Evolutionary conservation across 2,113 vertebrate species (phyloP).

Genomic region (Salvator merianae): DNA sequence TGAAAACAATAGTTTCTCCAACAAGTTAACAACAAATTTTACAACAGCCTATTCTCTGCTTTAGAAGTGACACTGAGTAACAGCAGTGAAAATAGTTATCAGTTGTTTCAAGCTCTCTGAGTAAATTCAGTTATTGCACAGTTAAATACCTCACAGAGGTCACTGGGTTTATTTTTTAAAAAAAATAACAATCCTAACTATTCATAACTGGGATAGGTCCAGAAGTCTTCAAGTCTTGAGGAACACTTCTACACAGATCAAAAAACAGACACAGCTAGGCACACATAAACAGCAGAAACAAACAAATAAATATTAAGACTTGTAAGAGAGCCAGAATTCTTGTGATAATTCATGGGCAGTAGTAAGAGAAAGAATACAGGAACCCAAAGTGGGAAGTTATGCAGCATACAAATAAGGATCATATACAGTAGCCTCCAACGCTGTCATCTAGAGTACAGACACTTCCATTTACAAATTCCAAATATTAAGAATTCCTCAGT

Average conservation of each 20-base stretch:
- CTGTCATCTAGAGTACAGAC: conserved; percentile 66
- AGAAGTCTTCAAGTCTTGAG: conserved; percentile 78
- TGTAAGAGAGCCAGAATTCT: conserved; percentile 60
- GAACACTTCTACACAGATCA: conserved; percentile 57
- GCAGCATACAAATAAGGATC: conserved; percentile 46
- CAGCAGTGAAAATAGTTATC: conserved; percentile 78
- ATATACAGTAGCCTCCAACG: conserved; percentile 66
- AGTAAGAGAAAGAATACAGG: conserved; percentile 63
- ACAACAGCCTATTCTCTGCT: conserved; percentile 66
- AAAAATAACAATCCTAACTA: conserved; percentile 56
- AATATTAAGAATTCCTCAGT: conserved; percentile 50
- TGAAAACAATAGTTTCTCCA: conserved; percentile 69
- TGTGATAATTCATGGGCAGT: conserved; percentile 61
- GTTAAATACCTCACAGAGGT: conserved; percentile 88
- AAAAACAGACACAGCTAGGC: conserved; percentile 39
- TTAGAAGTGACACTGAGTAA: conserved; percentile 77
- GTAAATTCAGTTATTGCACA: conserved; percentile 87
- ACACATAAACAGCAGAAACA: conserved; percentile 67
- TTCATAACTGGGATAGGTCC: conserved; percentile 67
- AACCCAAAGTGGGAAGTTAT: conserved; percentile 52
- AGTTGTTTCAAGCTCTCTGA: conserved; percentile 85
- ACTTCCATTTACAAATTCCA: conserved; percentile 43
- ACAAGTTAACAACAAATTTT: conserved; percentile 71
- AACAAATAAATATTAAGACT: conserved; percentile 81
- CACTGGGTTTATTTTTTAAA: conserved; percentile 56